phyloP scores from a whole-genome alignment of 1,140 invertebrate genomes.

The Asobara japonica region DNA sequence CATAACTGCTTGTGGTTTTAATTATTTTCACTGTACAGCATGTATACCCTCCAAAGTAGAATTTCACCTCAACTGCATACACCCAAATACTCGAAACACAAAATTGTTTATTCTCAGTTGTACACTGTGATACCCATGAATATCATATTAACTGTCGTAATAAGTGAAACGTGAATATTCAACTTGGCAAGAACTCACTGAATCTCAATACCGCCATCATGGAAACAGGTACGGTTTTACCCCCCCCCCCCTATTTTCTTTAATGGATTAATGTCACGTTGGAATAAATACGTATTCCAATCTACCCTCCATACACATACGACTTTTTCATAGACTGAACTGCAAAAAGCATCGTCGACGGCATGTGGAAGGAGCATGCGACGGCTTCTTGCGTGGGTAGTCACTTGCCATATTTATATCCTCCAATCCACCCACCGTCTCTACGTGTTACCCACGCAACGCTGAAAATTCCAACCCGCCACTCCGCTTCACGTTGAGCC shows the following conservation, averaged over 20 bases:
- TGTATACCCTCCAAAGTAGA: not conserved
- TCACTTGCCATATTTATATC: constrained; percentile 19
- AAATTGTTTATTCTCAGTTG: not conserved
- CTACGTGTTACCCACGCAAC: not conserved
- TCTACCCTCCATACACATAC: not conserved
- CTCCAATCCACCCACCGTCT: constrained; percentile 18
- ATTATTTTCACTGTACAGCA: not conserved
- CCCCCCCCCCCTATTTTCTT: no score
- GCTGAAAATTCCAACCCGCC: not conserved
- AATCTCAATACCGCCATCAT: no score
- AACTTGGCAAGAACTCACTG: no score
- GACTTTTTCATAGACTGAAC: not conserved
- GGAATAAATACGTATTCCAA: not conserved
- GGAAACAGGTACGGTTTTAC: no score
- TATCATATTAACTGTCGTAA: not conserved
- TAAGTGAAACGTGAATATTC: not conserved
- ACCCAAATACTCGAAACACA: not conserved
- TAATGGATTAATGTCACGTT: not conserved
- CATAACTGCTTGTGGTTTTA: constrained; percentile 4
- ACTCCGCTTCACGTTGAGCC: not conserved
- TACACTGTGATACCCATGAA: not conserved
- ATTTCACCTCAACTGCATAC: not conserved
- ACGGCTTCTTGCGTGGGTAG: constrained; percentile 11
- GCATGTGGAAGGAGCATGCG: not conserved
- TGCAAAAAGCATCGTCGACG: constrained; percentile 9